Conservation (phyloP, 2,888 invertebrate genomes). For the Drosophila fungiperda region DNA sequence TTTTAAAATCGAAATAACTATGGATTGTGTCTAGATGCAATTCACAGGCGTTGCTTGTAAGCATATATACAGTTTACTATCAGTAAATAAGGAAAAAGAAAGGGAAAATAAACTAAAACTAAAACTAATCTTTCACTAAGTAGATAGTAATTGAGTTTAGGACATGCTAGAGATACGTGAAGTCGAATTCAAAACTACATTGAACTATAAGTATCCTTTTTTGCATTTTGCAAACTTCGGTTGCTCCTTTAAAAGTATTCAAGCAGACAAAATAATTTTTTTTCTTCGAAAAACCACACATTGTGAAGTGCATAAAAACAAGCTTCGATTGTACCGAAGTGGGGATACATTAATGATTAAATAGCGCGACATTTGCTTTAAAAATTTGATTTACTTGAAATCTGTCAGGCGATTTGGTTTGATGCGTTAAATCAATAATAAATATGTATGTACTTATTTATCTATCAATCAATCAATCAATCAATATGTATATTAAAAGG, state of each 20-base stretch:
- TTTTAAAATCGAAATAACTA: slow-evolving; percentile 16
- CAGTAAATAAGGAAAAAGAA: slow-evolving; percentile 4
- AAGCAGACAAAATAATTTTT: slow-evolving; percentile 1
- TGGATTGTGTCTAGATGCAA: slow-evolving; percentile 50
- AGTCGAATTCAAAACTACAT: slow-evolving; percentile 32
- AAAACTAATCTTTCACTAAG: slow-evolving; percentile 40
- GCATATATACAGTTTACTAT: slow-evolving; percentile 18
- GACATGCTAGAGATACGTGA: slow-evolving; percentile 71
- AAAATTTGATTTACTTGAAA: not conserved
- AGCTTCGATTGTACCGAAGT: slow-evolving; percentile 46
- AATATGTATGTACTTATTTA: slow-evolving; percentile 46
- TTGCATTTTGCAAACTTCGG: not conserved
- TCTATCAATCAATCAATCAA: slow-evolving; percentile 39
- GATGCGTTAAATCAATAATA: slow-evolving; percentile 69
- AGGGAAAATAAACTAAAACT: slow-evolving; percentile 22
- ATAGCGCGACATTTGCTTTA: slow-evolving; percentile 21
- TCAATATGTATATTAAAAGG: slow-evolving; percentile 67
- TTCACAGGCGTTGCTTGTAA: slow-evolving; percentile 40
- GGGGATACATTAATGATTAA: slow-evolving; percentile 35
- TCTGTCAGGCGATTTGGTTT: slow-evolving; percentile 17
- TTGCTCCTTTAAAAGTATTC: not conserved
- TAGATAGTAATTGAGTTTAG: slow-evolving; percentile 23
- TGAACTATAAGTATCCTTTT: slow-evolving; percentile 3
- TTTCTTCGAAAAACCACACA: slow-evolving; percentile 6
- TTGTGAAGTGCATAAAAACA: slow-evolving; percentile 60